Evolutionary conservation across 2,888 invertebrate species (phyloP).

Genomic region (Drosophila leonis): DNA sequence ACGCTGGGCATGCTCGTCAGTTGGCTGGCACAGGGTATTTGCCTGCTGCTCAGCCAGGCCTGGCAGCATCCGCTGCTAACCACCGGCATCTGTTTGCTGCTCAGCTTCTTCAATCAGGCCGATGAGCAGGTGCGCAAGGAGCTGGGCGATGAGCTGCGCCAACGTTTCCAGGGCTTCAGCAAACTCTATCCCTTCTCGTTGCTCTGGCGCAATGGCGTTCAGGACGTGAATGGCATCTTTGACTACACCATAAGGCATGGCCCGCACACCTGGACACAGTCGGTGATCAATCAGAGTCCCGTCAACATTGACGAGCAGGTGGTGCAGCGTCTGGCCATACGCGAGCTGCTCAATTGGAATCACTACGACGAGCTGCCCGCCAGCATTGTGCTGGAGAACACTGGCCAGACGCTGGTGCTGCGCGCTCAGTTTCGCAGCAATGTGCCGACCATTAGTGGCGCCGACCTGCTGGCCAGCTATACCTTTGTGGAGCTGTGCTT

Average conservation of each 20-base stretch:
- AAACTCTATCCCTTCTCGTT: conserved; percentile 7
- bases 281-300: conserved; percentile 85
- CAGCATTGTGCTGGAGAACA: conserved; percentile 86
- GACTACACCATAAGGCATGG: conserved; percentile 66
- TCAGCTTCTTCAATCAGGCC: conserved; percentile 59
- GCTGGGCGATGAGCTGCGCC: conserved; percentile 10
- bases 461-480: conserved; percentile 86
- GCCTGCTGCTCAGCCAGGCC: conserved; percentile 56
- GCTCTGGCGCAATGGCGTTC: background rate
- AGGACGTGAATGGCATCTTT: conserved; percentile 8
- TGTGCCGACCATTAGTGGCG: conserved; percentile 85
- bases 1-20: conserved; percentile 50
- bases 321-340: conserved; percentile 76
- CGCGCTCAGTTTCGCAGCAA: conserved; percentile 80
- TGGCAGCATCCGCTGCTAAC: conserved; percentile 74
- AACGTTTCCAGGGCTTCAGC: conserved; percentile 18
- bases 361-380: conserved; percentile 86
- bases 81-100: conserved; percentile 64
- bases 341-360: conserved; percentile 86
- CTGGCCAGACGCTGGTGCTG: conserved; percentile 85
- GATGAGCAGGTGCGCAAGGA: conserved; percentile 50
- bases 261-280: conserved; percentile 85
- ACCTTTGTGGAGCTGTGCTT: conserved; percentile 87
- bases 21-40: conserved; percentile 49
- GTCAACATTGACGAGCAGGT: conserved; percentile 85